Percentiles rank a stretch among this genome's conserved stretches.
phyloP scores from a whole-genome alignment of 2,113 vertebrate genomes.

The Leucopternis melanops region DNA sequence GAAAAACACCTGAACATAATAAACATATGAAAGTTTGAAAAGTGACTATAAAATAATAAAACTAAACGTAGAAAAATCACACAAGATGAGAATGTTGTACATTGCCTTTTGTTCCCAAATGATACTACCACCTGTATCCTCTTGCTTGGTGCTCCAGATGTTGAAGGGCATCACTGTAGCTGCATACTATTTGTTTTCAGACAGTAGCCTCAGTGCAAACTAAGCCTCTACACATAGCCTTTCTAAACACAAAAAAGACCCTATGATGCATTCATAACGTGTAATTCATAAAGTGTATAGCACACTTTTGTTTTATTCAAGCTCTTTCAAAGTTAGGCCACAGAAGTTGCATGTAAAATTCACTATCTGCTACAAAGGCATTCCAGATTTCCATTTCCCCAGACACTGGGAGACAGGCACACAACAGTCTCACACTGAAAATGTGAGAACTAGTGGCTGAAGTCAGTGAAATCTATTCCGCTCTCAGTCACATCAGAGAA shows the following conservation, averaged over 20 bases:
- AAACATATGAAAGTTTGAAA: background rate
- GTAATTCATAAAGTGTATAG: background rate
- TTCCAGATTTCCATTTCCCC: slow-evolving; percentile 5
- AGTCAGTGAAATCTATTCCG: background rate
- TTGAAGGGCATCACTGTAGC: background rate
- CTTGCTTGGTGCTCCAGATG: background rate
- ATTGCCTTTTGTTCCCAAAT: background rate
- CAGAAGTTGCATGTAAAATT: slow-evolving; percentile 9
- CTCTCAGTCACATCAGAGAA: background rate
- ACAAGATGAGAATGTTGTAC: background rate
- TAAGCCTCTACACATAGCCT: background rate
- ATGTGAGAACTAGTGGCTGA: background rate
- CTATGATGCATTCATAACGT: background rate
- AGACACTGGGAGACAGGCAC: slow-evolving; percentile 3
- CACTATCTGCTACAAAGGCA: slow-evolving; percentile 19
- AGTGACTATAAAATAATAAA: background rate
- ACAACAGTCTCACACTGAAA: background rate
- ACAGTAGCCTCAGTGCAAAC: background rate
- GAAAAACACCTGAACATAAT: background rate
- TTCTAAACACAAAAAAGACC: background rate
- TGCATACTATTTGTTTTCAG: background rate
- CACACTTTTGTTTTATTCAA: slow-evolving; percentile 37
- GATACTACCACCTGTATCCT: background rate
- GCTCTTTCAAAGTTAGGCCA: slow-evolving; percentile 1
- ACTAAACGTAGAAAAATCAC: background rate